Conservation (phyloP, 1,140 invertebrate species). For the Heliconius nattereri region DNA sequence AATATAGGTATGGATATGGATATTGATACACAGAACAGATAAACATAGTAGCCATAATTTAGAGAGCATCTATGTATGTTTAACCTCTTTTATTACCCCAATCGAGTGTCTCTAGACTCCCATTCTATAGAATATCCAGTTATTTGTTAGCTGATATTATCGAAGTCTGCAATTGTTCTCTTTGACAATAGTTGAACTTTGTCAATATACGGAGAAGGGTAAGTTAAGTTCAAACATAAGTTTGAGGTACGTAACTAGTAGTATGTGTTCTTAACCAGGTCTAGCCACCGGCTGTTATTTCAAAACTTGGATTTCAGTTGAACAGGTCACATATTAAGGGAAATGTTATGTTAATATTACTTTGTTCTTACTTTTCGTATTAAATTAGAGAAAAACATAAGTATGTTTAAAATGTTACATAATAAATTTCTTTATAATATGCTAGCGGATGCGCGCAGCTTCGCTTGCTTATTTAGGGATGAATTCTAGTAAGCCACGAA, state of each 20-base stretch:
- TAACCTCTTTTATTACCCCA: conserved; percentile 2
- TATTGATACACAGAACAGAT: not conserved
- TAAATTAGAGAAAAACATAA: not conserved
- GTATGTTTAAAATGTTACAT: not conserved
- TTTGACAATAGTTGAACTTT: conserved; percentile 29
- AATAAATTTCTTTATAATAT: not conserved
- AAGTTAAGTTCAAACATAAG: conserved; percentile 21
- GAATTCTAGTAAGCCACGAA: too few relatives aligned
- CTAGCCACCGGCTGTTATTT: not conserved
- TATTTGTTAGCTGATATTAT: conserved; percentile 30
- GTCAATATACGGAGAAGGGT: conserved; percentile 25
- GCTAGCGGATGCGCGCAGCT: too few relatives aligned
- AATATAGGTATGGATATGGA: too few relatives aligned
- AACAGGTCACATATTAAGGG: not conserved
- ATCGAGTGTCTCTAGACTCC: conserved; percentile 4
- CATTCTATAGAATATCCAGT: conserved; percentile 21
- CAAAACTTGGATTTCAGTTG: conserved; percentile 1
- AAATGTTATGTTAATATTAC: not conserved
- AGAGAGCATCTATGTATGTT: not conserved
- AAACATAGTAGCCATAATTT: conserved; percentile 5
- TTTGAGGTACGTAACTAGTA: conserved; percentile 13
- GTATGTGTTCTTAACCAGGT: conserved; percentile 7
- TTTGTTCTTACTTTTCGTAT: not conserved
- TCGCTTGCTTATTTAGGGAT: too few relatives aligned
- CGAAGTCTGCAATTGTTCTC: conserved; percentile 25